phyloP scores from a whole-genome alignment of 1,140 invertebrate genomes.

The Piezodorus guildinii region DNA sequence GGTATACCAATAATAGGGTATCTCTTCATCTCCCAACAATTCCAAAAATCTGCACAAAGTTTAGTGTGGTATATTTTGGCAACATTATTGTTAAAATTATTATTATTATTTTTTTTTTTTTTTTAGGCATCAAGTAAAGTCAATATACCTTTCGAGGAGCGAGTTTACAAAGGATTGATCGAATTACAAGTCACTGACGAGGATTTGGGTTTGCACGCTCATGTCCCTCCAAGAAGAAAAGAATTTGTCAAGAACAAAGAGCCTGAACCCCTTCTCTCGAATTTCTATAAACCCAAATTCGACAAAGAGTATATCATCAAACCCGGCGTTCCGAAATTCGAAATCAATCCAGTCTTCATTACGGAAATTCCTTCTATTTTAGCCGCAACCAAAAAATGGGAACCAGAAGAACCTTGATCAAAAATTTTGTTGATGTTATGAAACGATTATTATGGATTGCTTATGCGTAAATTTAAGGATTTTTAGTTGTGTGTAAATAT shows the following conservation, averaged over 20 bases:
- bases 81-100: no score
- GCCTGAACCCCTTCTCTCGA: conserved; percentile 13
- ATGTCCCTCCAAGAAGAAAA: neutral
- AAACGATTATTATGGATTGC: no score
- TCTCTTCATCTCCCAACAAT: no score
- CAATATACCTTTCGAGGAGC: conserved; percentile 22
- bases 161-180: conserved; percentile 16
- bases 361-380: neutral
- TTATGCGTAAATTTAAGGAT: no score
- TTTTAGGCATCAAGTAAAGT: conserved; percentile 19
- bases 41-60: no score
- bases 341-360: neutral
- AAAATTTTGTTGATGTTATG: neutral
- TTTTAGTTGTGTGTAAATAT: no score
- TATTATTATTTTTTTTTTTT: no score
- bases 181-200: conserved; percentile 15
- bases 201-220: neutral
- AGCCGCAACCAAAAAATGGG: conserved; percentile 5
- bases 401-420: neutral
- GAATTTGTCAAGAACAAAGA: conserved; percentile 18
- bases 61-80: no score
- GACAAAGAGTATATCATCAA: conserved; percentile 22
- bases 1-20: no score
- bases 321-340: neutral
- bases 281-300: conserved; percentile 17